Evolutionary conservation across 1,140 invertebrate species (phyloP).

Genomic region (Drosophila repleta): DNA sequence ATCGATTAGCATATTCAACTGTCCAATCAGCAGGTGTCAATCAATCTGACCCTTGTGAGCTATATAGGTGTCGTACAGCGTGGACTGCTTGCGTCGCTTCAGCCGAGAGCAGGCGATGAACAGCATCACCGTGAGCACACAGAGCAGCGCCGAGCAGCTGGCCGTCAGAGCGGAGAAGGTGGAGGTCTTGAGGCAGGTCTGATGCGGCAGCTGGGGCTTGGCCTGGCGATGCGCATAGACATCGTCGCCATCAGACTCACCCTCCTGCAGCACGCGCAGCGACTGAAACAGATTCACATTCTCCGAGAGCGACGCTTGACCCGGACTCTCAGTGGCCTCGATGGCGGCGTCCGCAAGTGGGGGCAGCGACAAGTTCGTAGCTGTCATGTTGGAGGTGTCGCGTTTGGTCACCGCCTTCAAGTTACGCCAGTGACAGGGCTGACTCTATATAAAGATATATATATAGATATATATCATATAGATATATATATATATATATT

Average conservation of each 20-base stretch:
- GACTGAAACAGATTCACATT: constrained; percentile 96
- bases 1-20: neutral
- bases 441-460: constrained; percentile 87
- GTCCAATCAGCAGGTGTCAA: constrained; percentile 47
- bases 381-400: constrained; percentile 84
- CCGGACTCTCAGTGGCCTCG: constrained; percentile 43
- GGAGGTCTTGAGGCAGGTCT: constrained; percentile 90
- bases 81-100: constrained; percentile 84
- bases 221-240: constrained; percentile 63
- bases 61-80: constrained; percentile 79
- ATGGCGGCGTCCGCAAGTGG: constrained; percentile 58
- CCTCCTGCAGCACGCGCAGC: constrained; percentile 93
- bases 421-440: constrained; percentile 96
- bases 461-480: too few species aligned
- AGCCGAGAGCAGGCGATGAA: constrained; percentile 89
- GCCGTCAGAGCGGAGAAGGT: constrained; percentile 90
- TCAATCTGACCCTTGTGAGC: constrained; percentile 83
- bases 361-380: constrained; percentile 55
- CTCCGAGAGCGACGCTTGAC: constrained; percentile 87
- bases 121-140: constrained; percentile 88
- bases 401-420: constrained; percentile 91
- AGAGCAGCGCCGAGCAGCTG: constrained; percentile 88
- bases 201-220: constrained; percentile 84
- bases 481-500: neutral
- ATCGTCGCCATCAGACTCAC: constrained; percentile 89